Conservation (phyloP, 2,797 vertebrate genomes). For the Thripadectes ignobilis region DNA sequence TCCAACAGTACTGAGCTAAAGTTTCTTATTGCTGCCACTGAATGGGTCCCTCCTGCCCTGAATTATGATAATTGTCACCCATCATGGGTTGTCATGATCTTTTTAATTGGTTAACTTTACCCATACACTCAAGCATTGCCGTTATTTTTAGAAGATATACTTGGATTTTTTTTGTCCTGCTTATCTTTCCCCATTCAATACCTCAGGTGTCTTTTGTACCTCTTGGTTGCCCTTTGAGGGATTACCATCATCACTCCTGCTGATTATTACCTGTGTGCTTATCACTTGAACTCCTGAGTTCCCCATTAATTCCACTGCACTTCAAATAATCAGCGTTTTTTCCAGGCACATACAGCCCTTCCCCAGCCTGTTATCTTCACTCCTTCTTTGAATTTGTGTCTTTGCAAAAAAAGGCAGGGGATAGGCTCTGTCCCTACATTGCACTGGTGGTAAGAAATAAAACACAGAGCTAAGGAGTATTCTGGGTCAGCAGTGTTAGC, state of each 20-base stretch:
- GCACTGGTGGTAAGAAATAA: background rate
- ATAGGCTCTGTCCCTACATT: background rate
- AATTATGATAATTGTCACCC: background rate
- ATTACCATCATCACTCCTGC: background rate
- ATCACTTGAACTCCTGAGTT: background rate
- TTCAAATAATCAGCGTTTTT: background rate
- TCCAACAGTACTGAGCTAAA: background rate
- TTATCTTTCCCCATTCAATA: background rate
- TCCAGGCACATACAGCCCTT: background rate
- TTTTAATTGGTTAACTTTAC: background rate
- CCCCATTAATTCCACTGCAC: background rate
- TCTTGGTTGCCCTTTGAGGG: background rate
- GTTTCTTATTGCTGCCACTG: background rate
- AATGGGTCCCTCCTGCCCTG: background rate
- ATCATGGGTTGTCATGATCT: background rate
- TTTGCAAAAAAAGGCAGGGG: background rate
- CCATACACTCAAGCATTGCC: fast-evolving
- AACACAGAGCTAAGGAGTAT: background rate
- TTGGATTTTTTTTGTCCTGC: background rate
- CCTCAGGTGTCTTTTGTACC: background rate
- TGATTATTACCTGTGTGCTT: background rate
- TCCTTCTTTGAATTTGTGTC: background rate
- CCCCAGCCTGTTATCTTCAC: background rate
- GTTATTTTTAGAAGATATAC: background rate
- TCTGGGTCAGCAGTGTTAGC: background rate